Evolutionary conservation across 2,113 vertebrate species (phyloP).

Genomic region (Cygnus buccinator): DNA sequence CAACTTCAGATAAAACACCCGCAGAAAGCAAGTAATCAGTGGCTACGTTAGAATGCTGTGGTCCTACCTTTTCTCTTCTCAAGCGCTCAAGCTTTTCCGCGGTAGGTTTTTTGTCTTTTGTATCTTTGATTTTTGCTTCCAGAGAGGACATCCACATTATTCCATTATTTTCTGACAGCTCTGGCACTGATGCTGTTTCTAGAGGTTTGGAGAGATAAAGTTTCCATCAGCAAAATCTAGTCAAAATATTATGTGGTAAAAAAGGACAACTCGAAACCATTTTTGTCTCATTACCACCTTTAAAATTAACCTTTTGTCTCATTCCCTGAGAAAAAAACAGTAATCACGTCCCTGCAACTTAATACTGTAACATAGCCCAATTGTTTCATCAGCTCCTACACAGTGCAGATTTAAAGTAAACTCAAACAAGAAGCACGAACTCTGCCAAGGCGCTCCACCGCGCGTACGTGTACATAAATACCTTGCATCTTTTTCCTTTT

Average conservation of each 20-base stretch:
- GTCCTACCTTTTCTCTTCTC: conserved; percentile 88
- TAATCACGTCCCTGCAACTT: fast-evolving
- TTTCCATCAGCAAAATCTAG: background rate
- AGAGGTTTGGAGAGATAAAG: background rate
- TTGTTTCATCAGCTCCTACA: background rate
- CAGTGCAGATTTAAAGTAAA: background rate
- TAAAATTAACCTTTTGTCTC: too few relatives aligned
- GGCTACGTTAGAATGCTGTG: background rate
- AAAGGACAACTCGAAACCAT: background rate
- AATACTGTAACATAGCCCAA: background rate
- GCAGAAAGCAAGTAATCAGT: background rate
- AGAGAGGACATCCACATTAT: conserved; percentile 89
- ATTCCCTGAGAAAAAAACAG: background rate
- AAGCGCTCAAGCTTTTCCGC: conserved; percentile 86
- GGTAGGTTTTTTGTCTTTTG: conserved; percentile 75
- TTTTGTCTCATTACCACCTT: background rate
- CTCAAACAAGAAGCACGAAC: background rate
- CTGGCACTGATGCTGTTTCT: background rate
- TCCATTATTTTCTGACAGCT: conserved; percentile 48
- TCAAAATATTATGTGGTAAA: background rate
- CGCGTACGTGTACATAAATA: fast-evolving
- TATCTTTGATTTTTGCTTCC: conserved; percentile 75
- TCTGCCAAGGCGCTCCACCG: too few relatives aligned
- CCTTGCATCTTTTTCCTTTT: conserved; percentile 69
- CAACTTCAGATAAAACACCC: fast-evolving